Conservation (phyloP, 1,140 invertebrate species). For the Dryas iulia region DNA sequence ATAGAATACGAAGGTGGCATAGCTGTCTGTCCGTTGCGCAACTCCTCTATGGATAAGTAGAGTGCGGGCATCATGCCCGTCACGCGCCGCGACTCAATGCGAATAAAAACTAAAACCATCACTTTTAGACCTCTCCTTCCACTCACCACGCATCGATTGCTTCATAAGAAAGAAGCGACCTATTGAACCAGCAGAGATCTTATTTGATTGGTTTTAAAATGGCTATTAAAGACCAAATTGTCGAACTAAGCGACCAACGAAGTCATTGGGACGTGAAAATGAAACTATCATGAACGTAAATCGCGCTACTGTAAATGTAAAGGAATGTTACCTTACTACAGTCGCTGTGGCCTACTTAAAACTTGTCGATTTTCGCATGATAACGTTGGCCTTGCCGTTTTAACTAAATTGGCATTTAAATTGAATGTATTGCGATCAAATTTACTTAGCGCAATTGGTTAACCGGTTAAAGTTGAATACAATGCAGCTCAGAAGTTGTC, state of each 20-base stretch:
- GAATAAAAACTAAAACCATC: slow-evolving; percentile 48
- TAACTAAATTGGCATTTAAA: slow-evolving; percentile 72
- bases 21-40: slow-evolving; percentile 61
- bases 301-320: slow-evolving; percentile 67
- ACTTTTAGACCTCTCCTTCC: slow-evolving; percentile 31
- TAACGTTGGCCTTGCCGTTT: slow-evolving; percentile 72
- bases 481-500: slow-evolving; percentile 33
- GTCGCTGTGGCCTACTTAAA: slow-evolving; percentile 68
- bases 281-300: slow-evolving; percentile 74
- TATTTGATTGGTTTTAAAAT: slow-evolving; percentile 47
- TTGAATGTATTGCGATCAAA: slow-evolving; percentile 64
- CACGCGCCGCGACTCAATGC: slow-evolving; percentile 46
- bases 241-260: slow-evolving; percentile 53
- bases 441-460: slow-evolving; percentile 61
- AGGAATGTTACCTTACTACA: slow-evolving; percentile 65
- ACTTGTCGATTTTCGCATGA: slow-evolving; percentile 75
- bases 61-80: slow-evolving; percentile 57
- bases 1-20: slow-evolving; percentile 58
- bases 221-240: slow-evolving; percentile 53
- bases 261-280: slow-evolving; percentile 71
- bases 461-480: slow-evolving; percentile 56
- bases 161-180: slow-evolving; percentile 44
- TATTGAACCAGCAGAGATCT: slow-evolving; percentile 57
- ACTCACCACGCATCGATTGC: slow-evolving; percentile 23
- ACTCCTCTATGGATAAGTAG: slow-evolving; percentile 59